Base-by-base conservation (phyloP, 37 sponge, comb jelly and placozoan genomes). In the Theonella swinhoei region DNA sequence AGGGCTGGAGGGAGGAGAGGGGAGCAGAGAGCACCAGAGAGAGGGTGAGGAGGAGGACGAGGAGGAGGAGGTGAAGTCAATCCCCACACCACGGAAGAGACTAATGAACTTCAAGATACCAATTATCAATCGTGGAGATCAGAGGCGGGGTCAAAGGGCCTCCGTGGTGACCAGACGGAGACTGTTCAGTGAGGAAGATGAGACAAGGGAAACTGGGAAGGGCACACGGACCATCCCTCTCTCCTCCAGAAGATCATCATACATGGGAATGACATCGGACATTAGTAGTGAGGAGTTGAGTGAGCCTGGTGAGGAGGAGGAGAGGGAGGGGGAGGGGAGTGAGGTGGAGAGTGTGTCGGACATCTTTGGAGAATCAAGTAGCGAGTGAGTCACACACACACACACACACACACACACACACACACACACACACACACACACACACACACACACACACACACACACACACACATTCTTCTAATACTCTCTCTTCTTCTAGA, bases 81-180 rank as follows among this genome's bases (percentile, higher is more conserved):
- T 77, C 4, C 72, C 71, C 14, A 86, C 80, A n/a, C 87, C 82
- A 4, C 64, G 88, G 41, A 89, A 93, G 81, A 65, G 90, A 38
- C 68, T 93, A 39, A 76, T 89, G 59, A 93, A 87, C 43, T 93
- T 93, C 62, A 89, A 89, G 87, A 93, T 93, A 32, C 94, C 94
- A 3, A 68, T 91, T 17, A 47, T 88, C 32, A 35, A 75, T 31
- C 66, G 80, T 23, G 81, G 62, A 40, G 67, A 66, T 24, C 80
- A 80, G 41, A 29, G 81, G 4, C 70, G 86, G 26, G 75, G 75
- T 29, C 83, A 82, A 33, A 24, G 31, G 19, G 43, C 34, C 3
- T 64, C 80, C 54, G 34, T 65, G 17, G 73, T 78, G 22, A 67
- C 60, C 19, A 74, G 81, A 35, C 40, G 89, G 47, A 60, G 85